These are phyloP conservation scores for Noctua pronuba DNA, from an alignment of 2,888 invertebrate genomes.

Conservation along the genomic window DNA sequence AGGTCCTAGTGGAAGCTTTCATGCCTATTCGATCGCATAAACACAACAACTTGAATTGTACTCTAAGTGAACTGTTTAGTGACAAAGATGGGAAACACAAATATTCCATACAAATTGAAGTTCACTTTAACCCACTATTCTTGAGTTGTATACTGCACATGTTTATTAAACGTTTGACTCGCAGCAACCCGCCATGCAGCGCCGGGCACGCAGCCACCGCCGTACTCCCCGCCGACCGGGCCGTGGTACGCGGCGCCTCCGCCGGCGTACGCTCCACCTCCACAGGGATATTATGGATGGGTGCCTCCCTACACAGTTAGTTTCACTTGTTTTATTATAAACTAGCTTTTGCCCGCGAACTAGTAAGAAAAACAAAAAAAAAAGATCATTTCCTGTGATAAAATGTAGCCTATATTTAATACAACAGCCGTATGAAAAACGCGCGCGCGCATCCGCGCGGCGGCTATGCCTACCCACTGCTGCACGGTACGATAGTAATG, in stretches of 20 bases:
- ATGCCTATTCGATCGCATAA: background rate
- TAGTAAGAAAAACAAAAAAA: too few relatives aligned
- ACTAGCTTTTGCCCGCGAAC: too few relatives aligned
- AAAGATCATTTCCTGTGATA: too few relatives aligned
- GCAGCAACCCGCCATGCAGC: conserved; percentile 91
- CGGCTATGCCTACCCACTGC: too few relatives aligned
- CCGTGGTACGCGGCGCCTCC: conserved; percentile 97
- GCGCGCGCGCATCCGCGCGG: too few relatives aligned
- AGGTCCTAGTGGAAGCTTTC: background rate
- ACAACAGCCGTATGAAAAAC: too few relatives aligned
- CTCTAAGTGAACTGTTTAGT: background rate
- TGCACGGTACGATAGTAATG: too few relatives aligned
- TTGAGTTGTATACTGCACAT: background rate
- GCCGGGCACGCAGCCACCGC: conserved; percentile 93
- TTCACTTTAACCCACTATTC: background rate
- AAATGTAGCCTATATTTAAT: too few relatives aligned
- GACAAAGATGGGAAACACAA: background rate
- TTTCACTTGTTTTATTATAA: conserved; percentile 2
- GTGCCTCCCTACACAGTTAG: conserved; percentile 94
- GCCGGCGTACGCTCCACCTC: conserved; percentile 96
- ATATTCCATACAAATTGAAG: background rate
- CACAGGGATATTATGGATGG: conserved; percentile 98
- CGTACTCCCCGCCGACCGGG: conserved; percentile 94
- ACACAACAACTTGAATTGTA: background rate
- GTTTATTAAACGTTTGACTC: background rate